phyloP scores from a whole-genome alignment of 2,888 invertebrate genomes.

The Hypselothyrea guttata region DNA sequence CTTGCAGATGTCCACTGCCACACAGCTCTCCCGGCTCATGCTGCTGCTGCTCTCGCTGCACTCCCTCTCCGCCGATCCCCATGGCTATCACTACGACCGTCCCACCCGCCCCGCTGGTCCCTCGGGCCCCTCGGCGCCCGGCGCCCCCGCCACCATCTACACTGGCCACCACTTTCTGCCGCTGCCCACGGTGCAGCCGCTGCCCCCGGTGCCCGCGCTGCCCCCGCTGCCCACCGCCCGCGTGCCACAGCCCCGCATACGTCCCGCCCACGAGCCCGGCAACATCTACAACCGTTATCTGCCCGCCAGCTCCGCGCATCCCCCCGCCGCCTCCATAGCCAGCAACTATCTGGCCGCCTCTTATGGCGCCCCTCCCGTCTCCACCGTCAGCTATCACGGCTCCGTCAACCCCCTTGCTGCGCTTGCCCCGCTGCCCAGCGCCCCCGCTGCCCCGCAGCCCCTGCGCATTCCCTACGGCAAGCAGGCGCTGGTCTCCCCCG shows the following conservation, averaged over 20 bases:
- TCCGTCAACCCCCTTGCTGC: constrained; percentile 22
- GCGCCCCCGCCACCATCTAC: constrained; percentile 20
- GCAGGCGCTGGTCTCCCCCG: constrained; percentile 62
- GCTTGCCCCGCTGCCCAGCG: constrained; percentile 49
- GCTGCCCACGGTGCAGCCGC: constrained; percentile 71
- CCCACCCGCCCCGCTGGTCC: constrained; percentile 53
- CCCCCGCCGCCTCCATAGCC: constrained; percentile 12
- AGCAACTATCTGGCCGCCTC: constrained; percentile 40
- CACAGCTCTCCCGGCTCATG: constrained; percentile 21
- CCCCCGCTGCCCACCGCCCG: constrained; percentile 73
- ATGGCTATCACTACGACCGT: constrained; percentile 75
- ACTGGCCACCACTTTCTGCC: constrained; percentile 67
- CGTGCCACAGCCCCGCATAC: constrained; percentile 39
- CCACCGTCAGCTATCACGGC: constrained; percentile 53
- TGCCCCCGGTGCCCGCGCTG: constrained; percentile 77
- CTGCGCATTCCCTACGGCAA: constrained; percentile 76
- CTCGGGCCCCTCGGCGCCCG: constrained; percentile 19
- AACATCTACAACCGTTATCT: constrained; percentile 43
- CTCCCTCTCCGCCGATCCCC: constrained; percentile 15
- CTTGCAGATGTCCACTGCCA: constrained; percentile 51
- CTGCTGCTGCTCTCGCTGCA: constrained; percentile 34
- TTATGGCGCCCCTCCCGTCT: constrained; percentile 30
- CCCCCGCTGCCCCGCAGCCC: constrained; percentile 34
- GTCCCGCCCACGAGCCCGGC: constrained; percentile 27
- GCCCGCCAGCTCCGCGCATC: constrained; percentile 13